Evolutionary conservation across 2,113 vertebrate genomes (phyloP), one percentile per base, ranked within the genome.

Genomic region (Amblyornis subalaris): DNA sequence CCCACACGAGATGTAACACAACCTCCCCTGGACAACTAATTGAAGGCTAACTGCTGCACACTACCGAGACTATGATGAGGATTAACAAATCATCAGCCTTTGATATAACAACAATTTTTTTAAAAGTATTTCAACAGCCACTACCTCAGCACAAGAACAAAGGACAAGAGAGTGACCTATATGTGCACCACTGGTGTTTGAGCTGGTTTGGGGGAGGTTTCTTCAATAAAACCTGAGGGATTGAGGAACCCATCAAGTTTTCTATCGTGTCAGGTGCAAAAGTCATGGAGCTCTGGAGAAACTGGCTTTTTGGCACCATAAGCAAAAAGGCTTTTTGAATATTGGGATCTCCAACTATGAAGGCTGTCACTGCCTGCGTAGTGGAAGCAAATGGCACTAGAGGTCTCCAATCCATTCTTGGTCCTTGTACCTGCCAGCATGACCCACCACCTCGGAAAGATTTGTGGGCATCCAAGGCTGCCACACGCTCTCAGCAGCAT

Each of bases 141-240:
- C 33, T 38, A 36, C n/a, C 7, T 21, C 50, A 50, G 60, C 42
- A 50, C 44, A 79, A 44, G 38, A 72, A 24, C 14, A 40, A 61
- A 66, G 14, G 47, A 13, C 57, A 48, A 20, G 20, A 48, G 28
- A 64, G 22, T 3, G 7, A 55, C 18, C 14, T n/a, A 17, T 38
- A 53, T 0, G 0, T 31, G 40, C 5, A n/a, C 42, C 21, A 4
- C 31, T 7, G 20, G 25, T 29, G 40, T 47, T 70, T 2, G 5
- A 51, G 47, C 31, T 31, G 53, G 26, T 45, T 6, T 55, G 72
- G 28, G 7, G 13, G n/a, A 86, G 22, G 5, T 8, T 61, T 86
- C 51, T 53, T 58, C 61, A 67, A n/a, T 28, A 55, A 85, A 83
- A 77, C 16, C 25, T 3, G 5, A 50, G 5, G 44, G 12, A 57